phyloP scores from a whole-genome alignment of 2,888 invertebrate species.

The Sarcophaga variegata region DNA sequence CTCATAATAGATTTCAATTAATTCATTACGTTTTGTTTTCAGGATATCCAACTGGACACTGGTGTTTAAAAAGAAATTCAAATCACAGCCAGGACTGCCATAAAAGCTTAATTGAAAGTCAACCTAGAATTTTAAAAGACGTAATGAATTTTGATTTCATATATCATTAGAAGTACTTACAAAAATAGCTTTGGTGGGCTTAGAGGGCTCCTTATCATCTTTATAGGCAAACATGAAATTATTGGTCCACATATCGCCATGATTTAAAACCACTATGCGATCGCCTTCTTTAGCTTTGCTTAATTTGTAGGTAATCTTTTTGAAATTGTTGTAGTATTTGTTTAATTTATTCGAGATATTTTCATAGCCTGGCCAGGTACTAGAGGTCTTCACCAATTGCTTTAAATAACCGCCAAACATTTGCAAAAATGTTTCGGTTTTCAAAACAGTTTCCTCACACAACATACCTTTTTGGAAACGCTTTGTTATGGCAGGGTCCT shows the following conservation, averaged over 20 bases:
- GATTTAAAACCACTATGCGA: constrained; percentile 81
- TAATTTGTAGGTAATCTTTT: constrained; percentile 74
- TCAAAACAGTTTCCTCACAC: constrained; percentile 75
- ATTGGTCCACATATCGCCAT: constrained; percentile 83
- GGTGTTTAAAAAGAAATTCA: constrained; percentile 81
- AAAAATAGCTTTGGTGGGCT: constrained; percentile 79
- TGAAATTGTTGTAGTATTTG: constrained; percentile 76
- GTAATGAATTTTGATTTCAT: neutral
- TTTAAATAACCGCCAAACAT: constrained; percentile 74
- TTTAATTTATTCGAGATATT: constrained; percentile 75
- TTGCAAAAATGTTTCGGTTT: constrained; percentile 71
- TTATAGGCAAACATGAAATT: constrained; percentile 83
- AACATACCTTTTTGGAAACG: constrained; percentile 76
- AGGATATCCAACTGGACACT: constrained; percentile 78
- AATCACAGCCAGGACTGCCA: constrained; percentile 79
- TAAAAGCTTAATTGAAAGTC: constrained; percentile 81
- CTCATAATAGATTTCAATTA: constrained; percentile 76
- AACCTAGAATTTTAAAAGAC: constrained; percentile 73
- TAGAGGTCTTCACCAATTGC: constrained; percentile 73
- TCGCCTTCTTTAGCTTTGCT: constrained; percentile 73
- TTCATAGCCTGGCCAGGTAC: constrained; percentile 74
- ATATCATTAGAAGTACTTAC: constrained; percentile 77
- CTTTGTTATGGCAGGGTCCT: constrained; percentile 74
- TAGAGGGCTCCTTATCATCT: constrained; percentile 73
- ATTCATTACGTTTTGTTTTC: constrained; percentile 72